Evolutionary conservation across 2,888 invertebrate species (phyloP).

Genomic region (Sinelater perroti): DNA sequence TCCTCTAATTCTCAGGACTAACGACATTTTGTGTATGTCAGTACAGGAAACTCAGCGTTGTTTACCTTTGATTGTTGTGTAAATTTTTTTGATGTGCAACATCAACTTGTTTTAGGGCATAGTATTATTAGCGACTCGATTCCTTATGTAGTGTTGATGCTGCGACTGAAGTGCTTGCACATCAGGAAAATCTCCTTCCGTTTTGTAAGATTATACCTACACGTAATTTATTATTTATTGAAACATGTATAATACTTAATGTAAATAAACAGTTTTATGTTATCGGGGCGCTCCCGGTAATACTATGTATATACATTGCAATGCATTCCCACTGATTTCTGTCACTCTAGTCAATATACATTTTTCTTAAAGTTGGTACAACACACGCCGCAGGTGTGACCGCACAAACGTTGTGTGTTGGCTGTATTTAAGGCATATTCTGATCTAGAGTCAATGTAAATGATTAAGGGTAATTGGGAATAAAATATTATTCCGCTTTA

Average conservation of each 20-base stretch:
- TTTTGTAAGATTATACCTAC: conserved; percentile 16
- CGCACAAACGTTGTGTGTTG: conserved; percentile 40
- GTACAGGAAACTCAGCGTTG: background rate
- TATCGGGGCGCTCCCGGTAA: conserved; percentile 40
- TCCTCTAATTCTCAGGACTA: too few relatives aligned
- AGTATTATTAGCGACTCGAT: conserved; percentile 27
- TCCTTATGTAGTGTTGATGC: conserved; percentile 17
- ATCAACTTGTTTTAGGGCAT: conserved; percentile 24
- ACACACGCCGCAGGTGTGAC: conserved; percentile 18
- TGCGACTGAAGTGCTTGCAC: conserved; percentile 31
- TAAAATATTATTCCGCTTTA: conserved; percentile 45
- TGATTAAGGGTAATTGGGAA: conserved; percentile 57
- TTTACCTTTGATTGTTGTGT: conserved; percentile 13
- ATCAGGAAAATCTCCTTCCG: conserved; percentile 9
- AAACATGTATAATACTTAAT: conserved; percentile 38
- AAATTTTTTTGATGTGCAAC: conserved; percentile 24
- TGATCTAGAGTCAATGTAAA: conserved; percentile 58
- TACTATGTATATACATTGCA: conserved; percentile 53
- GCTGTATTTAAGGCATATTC: conserved; percentile 48
- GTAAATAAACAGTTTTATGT: conserved; percentile 46
- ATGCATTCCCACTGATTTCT: conserved; percentile 58
- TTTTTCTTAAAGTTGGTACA: conserved; percentile 30
- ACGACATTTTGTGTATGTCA: too few relatives aligned
- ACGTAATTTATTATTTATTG: conserved; percentile 29
- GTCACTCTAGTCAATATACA: conserved; percentile 57